Base-by-base conservation (phyloP, 2,888 invertebrate genomes). In the Galerucella pusilla region DNA sequence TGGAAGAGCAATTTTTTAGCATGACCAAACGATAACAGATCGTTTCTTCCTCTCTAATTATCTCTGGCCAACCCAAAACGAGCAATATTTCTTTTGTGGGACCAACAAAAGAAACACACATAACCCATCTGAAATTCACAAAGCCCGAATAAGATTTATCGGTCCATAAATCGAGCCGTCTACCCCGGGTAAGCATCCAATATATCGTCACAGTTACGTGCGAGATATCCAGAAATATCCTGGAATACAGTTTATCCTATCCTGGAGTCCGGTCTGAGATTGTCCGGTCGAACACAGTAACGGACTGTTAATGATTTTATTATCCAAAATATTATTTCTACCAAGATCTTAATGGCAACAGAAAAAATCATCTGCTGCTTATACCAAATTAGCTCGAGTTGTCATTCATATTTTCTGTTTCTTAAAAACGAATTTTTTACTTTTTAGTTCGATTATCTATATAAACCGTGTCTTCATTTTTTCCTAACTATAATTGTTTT, bases 101-200 rank as follows among this genome's bases (percentile, higher is more conserved):
- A 74, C 73, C 77, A 77, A 78, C 78, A 78, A 78, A 78, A 78
- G 78, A 75, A 78, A 78, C 77, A 78, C 77, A 78, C 75, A 78
- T 76, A 76, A 78, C 78, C 78, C 70, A 78, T 78, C 76, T 73
- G 68, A 75, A 76, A 78, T 78, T 78, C 75, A 78, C 76, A 78
- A 78, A 79, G 77, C 73, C 77, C 78, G 75, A 75, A 79, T 74
- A 77, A 81, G 81, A 83, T 83, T 83, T 82, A 83, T 83, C 80
- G 79, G 80, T 74, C 80, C 76, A 83, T 83, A 83, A 82, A 83
- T 83, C 81, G 80, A 75, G 78, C 78, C 78, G 80, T 84, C 84
- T 81, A 80, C 80, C 81, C 82, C 81, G 77, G 80, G 84, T 83
- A 85, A 84, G 84, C 86, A 82, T 85, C 85, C 86, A 86, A 87